Base-by-base conservation (phyloP, 1,140 invertebrate species). In the Helicoverpa zea region DNA sequence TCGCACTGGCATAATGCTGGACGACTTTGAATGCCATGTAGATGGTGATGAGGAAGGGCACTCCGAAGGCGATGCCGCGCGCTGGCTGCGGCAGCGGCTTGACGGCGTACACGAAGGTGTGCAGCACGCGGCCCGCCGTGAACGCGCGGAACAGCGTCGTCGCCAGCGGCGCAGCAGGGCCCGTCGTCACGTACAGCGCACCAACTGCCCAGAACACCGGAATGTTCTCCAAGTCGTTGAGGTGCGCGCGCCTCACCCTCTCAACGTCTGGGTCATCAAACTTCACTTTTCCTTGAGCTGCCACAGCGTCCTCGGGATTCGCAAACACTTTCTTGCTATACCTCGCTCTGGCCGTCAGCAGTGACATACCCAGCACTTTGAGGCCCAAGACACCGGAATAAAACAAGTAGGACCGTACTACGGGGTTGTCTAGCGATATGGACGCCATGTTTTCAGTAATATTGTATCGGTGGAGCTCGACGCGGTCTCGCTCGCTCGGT, bases 151-250 rank as follows among this genome's bases (percentile, higher is more conserved):
- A 97, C 68, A 97, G 90, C 7, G 93, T 87, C 0, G 93, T 91
- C 2, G 97, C 97, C 58, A 94, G 87, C 11, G 83, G 82, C 1
- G 91, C 85, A n/a, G 90, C 85, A 0, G 97, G 97, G 35, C 94
- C 94, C 0, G 96, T 97, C 0, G 96, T 90, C 18, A 97, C 88
- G 86, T 97, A 98, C 23, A 97, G 85, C 2, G 96, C 95, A 9
- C 95, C 96, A 16, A 97, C 89, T 3, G 97, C 86, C 84, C 97
- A 95, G 86, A 97, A 98, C 3, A 96, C 92, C 0, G 96, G 95
- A 75, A 97, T 97, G 87, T 97, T 98, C 92, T 98, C 97, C 84
- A 98, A 86, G 86, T 98, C 97, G 88, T 98, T 98, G 66, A 96
- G 89, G 89, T 97, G 97, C 61, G 97, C 97, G 80, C 97, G 91